phyloP scores from a whole-genome alignment of 1,140 invertebrate species.

The Polyergus mexicanus region DNA sequence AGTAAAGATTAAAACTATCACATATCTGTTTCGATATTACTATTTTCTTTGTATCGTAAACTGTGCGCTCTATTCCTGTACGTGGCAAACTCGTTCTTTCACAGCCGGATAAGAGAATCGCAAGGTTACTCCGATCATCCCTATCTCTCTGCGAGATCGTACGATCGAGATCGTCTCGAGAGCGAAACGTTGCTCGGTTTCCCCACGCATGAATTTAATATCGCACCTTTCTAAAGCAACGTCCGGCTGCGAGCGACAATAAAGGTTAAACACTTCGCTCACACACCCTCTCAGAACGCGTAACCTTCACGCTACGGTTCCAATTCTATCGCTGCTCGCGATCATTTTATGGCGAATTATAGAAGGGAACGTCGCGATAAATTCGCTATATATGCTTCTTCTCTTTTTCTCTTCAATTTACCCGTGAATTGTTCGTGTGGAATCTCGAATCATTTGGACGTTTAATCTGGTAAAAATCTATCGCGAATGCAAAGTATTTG shows the following conservation, averaged over 20 bases:
- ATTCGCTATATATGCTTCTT: conserved; percentile 30
- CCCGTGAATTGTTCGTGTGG: not conserved
- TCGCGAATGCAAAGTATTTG: not conserved
- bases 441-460: conserved; percentile 8
- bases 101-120: conserved; percentile 3
- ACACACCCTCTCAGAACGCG: conserved; percentile 64
- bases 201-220: conserved; percentile 39
- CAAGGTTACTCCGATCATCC: not conserved
- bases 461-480: not conserved
- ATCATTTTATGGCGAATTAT: conserved; percentile 6
- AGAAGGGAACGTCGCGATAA: conserved; percentile 49
- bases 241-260: conserved; percentile 51
- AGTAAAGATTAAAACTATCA: not conserved
- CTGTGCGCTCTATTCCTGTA: not conserved
- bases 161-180: conserved; percentile 35
- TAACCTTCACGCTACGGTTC: conserved; percentile 66
- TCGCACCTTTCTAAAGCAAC: conserved; percentile 68
- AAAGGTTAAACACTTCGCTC: conserved; percentile 67
- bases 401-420: not conserved
- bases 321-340: conserved; percentile 23
- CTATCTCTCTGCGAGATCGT: not conserved
- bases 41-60: not conserved
- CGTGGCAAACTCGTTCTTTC: not conserved
- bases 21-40: conserved; percentile 6
- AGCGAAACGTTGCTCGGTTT: not conserved